phyloP scores from a whole-genome alignment of 2,113 vertebrate genomes.

The Nothobranchius kuhntae region DNA sequence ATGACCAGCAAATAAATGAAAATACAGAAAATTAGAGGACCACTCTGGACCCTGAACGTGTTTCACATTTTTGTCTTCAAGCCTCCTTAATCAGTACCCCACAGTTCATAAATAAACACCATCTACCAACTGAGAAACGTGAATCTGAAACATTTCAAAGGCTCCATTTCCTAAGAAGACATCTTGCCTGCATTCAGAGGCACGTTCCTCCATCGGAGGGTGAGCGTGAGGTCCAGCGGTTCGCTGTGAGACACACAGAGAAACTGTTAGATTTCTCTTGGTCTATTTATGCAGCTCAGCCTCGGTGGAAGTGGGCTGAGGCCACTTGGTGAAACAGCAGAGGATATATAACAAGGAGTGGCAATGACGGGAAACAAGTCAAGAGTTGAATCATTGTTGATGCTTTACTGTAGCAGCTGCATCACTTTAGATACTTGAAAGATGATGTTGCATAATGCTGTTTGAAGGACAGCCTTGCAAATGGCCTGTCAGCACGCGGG shows the following conservation, averaged over 20 bases:
- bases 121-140: slow-evolving; percentile 26
- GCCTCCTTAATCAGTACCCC: not conserved
- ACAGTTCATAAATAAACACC: slow-evolving; percentile 27
- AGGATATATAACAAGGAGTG: slow-evolving; percentile 39
- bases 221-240: slow-evolving; percentile 11
- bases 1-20: too few species aligned
- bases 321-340: slow-evolving; percentile 39
- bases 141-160: slow-evolving; percentile 23
- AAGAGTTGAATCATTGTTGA: slow-evolving; percentile 58
- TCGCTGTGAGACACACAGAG: slow-evolving; percentile 27
- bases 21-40: not conserved
- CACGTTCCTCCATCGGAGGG: slow-evolving; percentile 14
- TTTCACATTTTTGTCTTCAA: slow-evolving; percentile 23
- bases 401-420: slow-evolving; percentile 51
- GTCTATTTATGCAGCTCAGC: slow-evolving; percentile 19
- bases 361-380: slow-evolving; percentile 38
- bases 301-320: slow-evolving; percentile 29
- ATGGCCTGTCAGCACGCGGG: slow-evolving; percentile 12
- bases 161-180: not conserved
- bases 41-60: not conserved
- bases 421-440: slow-evolving; percentile 52
- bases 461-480: slow-evolving; percentile 34
- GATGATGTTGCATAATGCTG: slow-evolving; percentile 41
- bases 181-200: slow-evolving; percentile 21
- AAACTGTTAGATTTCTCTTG: slow-evolving; percentile 12